Evolutionary conservation across 2,113 vertebrate genomes (phyloP).

Genomic region (Catharus fuscescens): DNA sequence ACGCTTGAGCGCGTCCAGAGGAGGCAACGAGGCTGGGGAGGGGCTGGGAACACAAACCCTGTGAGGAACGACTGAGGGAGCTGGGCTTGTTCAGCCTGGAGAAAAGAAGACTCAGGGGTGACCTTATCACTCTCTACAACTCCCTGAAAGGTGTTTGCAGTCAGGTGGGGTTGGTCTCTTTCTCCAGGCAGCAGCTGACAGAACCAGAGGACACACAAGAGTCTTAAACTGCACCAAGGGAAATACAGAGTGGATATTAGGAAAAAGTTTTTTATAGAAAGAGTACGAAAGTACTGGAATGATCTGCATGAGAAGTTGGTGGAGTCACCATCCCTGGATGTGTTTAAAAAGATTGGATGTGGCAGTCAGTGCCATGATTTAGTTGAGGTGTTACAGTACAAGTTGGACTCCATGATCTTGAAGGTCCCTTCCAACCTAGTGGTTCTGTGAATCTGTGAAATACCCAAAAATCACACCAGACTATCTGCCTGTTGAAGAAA

Average conservation of each 20-base stretch:
- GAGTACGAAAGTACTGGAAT: background rate
- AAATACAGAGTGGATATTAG: background rate
- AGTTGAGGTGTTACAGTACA: no score
- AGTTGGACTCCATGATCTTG: background rate
- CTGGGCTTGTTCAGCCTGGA: background rate
- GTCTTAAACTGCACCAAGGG: fast-evolving
- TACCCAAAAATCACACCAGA: background rate
- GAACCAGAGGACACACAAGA: background rate
- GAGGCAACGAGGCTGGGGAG: background rate
- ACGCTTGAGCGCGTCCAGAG: fast-evolving
- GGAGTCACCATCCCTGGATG: background rate
- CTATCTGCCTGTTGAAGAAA: background rate
- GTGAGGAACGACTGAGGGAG: background rate
- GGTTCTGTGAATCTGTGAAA: background rate
- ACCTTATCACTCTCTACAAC: background rate
- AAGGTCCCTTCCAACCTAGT: background rate
- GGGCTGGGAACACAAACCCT: background rate
- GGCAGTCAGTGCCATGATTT: background rate
- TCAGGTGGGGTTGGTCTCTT: background rate
- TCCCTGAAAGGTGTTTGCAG: background rate
- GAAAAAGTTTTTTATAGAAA: background rate
- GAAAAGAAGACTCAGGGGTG: background rate
- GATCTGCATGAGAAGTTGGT: fast-evolving
- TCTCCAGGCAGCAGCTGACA: background rate
- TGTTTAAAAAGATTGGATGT: background rate